Evolutionary conservation across 2,888 invertebrate species (phyloP), one percentile per base, ranked within the genome.

Genomic region (Parnassius glacialis): DNA sequence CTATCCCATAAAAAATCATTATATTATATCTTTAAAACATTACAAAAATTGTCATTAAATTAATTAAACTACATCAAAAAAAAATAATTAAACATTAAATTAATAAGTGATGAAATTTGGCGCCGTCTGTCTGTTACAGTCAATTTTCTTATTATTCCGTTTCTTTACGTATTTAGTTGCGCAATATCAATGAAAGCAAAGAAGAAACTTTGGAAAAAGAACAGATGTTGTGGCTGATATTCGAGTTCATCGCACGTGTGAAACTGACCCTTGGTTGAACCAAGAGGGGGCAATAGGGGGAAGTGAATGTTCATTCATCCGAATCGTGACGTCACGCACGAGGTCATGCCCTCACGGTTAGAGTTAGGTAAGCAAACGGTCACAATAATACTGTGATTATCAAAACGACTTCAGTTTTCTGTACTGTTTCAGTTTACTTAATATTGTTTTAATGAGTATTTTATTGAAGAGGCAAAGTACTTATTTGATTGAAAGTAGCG

Each of bases 271-370:
- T 72, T 70, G 70, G 72, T 74, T 65, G 74, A 70, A 70, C 63
- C 48, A 62, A 66, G 67, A 68, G 75, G 76, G 67, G 70, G 25
- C 43, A 50, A n/a, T 20, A 25, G 63, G 70, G 67, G 69, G 67
- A 74, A 78, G 81, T 74, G 76, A 80, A 67, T 84, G 84, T 85
- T 86, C 90, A 88, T 89, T 90, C 90, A 89, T 87, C 84, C 82
- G 84, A 74, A 70, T 68, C 75, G 78, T 87, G 87, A 88, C 89
- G 89, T 88, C 87, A 87, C 78, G 74, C 69, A 67, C 81, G 82
- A 83, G 89, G 87, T 88, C 88, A 75, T 85, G 87, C 81, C 87
- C 89, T 84, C 84, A 75, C 72, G 70, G 73, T 64, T 65, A 68
- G 70, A 72, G 75, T 70, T 67, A 71, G 72, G 74, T 79, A 74